Evolutionary conservation across 2,888 invertebrate species (phyloP).

Genomic region (Volucella inflata): DNA sequence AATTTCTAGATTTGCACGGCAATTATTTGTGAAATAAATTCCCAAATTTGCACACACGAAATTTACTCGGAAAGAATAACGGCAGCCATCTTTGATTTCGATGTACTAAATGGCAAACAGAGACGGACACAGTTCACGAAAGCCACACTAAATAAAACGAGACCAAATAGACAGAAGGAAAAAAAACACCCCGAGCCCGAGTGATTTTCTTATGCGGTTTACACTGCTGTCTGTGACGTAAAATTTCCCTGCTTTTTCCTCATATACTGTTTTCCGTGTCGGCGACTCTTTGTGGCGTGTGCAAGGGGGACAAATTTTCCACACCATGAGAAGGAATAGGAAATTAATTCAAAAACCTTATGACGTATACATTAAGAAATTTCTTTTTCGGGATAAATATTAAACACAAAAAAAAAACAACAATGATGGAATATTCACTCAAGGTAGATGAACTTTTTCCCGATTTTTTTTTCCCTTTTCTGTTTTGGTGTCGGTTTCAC

Average conservation of each 20-base stretch:
- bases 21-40: conserved; percentile 69
- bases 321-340: neutral
- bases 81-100: conserved; percentile 74
- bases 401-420: neutral
- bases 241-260: conserved; percentile 65
- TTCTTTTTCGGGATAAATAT: conserved; percentile 7
- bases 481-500: neutral
- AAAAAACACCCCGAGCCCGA: too few species aligned
- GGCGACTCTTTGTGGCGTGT: conserved; percentile 52
- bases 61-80: conserved; percentile 71
- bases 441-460: conserved; percentile 5
- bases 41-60: conserved; percentile 75
- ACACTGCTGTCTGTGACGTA: conserved; percentile 28
- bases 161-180: too few species aligned
- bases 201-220: conserved; percentile 22
- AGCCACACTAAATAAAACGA: neutral
- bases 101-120: conserved; percentile 66
- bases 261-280: conserved; percentile 19
- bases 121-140: conserved; percentile 46
- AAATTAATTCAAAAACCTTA: conserved; percentile 39
- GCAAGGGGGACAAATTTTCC: conserved; percentile 40
- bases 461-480: neutral
- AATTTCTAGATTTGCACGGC: conserved; percentile 63
- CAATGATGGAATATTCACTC: neutral
- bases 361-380: conserved; percentile 55